These are phyloP conservation scores for Stigmatopora nigra DNA, from an alignment of 2,113 vertebrate genomes.

Conservation along the genomic window DNA sequence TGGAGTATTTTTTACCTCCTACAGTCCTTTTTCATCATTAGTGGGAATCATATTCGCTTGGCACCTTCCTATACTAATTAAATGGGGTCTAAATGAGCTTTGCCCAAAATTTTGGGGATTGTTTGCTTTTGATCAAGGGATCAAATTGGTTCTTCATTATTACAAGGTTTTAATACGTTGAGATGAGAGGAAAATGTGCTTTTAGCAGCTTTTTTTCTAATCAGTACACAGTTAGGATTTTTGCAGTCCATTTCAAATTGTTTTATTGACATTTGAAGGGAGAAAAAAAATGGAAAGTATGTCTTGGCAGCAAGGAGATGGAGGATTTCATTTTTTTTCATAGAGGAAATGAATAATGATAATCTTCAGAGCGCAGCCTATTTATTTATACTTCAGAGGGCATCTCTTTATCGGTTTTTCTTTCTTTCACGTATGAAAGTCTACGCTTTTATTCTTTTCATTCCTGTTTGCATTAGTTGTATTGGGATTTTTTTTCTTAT, in stretches of 20 bases:
- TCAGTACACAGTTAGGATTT: conserved; percentile 55
- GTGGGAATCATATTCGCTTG: conserved; percentile 53
- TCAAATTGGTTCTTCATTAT: conserved; percentile 68
- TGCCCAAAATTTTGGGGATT: conserved; percentile 47
- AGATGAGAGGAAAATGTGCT: conserved; percentile 63
- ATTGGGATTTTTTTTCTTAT: conserved; percentile 23
- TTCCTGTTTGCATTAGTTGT: conserved; percentile 6
- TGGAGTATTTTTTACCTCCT: background rate
- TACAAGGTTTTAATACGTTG: conserved; percentile 56
- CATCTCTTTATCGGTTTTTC: conserved; percentile 46
- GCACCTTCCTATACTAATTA: conserved; percentile 61
- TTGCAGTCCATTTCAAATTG: conserved; percentile 37
- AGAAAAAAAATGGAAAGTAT: conserved; percentile 47
- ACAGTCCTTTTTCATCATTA: conserved; percentile 35
- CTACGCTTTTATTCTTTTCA: conserved; percentile 20
- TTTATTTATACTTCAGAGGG: conserved; percentile 48
- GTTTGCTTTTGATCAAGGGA: conserved; percentile 62
- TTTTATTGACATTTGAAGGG: conserved; percentile 56
- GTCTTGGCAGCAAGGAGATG: conserved; percentile 44
- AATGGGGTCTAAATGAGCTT: conserved; percentile 60
- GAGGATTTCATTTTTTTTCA: conserved; percentile 42
- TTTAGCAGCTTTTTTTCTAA: conserved; percentile 63
- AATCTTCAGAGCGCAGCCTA: conserved; percentile 47
- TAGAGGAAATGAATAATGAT: conserved; percentile 55
- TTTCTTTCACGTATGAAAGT: conserved; percentile 54